Evolutionary conservation across 2,797 vertebrate genomes (phyloP).

Genomic region (Triplophysa yarkandensis): DNA sequence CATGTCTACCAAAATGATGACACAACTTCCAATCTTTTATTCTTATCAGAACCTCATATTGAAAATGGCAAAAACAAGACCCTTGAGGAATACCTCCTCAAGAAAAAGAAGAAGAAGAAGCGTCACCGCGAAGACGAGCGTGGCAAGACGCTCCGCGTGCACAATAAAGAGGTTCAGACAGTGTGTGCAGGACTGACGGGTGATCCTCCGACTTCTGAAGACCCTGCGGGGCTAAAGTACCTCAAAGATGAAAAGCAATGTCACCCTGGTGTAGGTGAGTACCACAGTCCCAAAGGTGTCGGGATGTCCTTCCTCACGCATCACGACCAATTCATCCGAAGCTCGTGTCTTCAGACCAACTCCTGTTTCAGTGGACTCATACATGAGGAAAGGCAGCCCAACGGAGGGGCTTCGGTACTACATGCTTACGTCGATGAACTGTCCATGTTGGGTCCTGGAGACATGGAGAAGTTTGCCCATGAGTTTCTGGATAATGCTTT

Average conservation of each 20-base stretch:
- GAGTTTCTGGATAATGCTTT: constrained; percentile 94
- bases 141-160: constrained; percentile 81
- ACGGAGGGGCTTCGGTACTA: constrained; percentile 90
- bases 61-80: constrained; percentile 87
- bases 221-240: constrained; percentile 61
- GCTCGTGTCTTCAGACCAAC: constrained; percentile 87
- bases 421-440: constrained; percentile 96
- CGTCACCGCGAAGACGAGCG: constrained; percentile 88
- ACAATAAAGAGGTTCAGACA: constrained; percentile 93
- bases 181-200: constrained; percentile 79
- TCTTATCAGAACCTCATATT: constrained; percentile 71
- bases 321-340: constrained; percentile 93
- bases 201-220: constrained; percentile 67
- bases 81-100: constrained; percentile 86
- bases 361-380: constrained; percentile 88
- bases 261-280: constrained; percentile 73
- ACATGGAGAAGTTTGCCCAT: constrained; percentile 90
- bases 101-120: constrained; percentile 95
- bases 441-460: constrained; percentile 86
- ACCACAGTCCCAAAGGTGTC: constrained; percentile 79
- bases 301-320: constrained; percentile 88
- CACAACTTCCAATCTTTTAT: neutral
- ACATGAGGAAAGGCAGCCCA: constrained; percentile 93
- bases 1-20: neutral
- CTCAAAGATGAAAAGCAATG: constrained; percentile 78